Conservation (phyloP, 2,113 vertebrate genomes). For the Cariama cristata region DNA sequence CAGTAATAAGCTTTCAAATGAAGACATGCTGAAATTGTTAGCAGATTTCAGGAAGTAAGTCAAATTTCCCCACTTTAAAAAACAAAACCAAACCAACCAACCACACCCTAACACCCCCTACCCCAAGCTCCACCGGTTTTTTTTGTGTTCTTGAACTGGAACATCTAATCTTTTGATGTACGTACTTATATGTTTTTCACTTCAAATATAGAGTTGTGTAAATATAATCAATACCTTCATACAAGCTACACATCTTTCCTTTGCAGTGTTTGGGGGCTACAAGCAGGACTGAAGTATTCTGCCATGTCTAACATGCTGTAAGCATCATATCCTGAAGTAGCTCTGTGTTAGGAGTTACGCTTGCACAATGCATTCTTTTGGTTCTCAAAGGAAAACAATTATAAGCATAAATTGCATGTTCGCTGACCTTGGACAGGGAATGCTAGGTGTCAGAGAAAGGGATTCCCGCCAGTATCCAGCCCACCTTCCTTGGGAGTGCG, state of each 20-base stretch:
- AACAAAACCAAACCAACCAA: neutral
- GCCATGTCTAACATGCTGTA: neutral
- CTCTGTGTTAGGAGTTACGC: neutral
- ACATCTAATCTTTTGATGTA: neutral
- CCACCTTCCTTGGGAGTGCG: neutral
- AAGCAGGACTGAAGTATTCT: neutral
- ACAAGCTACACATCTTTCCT: neutral
- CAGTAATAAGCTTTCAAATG: slow-evolving; percentile 95
- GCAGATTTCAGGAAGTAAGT: slow-evolving; percentile 97
- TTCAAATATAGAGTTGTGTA: neutral
- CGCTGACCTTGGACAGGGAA: neutral
- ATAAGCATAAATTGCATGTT: neutral
- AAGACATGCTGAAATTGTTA: slow-evolving; percentile 94
- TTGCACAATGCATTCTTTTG: neutral
- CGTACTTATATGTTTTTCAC: neutral
- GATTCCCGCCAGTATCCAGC: neutral
- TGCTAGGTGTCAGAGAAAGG: neutral
- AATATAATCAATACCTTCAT: neutral
- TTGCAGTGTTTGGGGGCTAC: neutral
- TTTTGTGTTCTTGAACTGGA: neutral
- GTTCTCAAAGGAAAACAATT: neutral
- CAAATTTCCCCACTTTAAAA: neutral
- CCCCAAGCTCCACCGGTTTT: neutral
- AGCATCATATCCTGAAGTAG: neutral
- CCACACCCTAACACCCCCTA: neutral